Evolutionary conservation across 2,888 invertebrate genomes (phyloP), one percentile per base, ranked within the genome.

Genomic region (Synergus gifuensis): DNA sequence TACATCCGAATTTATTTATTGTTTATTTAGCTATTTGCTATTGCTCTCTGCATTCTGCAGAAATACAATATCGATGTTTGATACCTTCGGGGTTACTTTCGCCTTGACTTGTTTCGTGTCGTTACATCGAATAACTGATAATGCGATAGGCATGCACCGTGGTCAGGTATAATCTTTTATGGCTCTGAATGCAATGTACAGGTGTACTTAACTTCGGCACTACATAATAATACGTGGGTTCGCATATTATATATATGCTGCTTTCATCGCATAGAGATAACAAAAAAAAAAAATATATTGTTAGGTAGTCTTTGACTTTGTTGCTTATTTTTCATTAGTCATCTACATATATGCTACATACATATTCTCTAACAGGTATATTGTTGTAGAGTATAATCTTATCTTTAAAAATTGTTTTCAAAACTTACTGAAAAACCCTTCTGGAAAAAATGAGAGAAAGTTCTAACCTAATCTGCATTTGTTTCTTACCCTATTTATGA

Each of bases 51-150:
- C 3, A 28, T 3, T 28, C 2, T 28, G 2, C 49, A 49, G 49
- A 5, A 16, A 5, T 14, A 49, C 16, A 49, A 16, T 16, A 49
- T 49, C 42, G 66, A 49, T 46, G 16, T 18, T 46, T 16, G 7
- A 49, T 49, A 46, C 69, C 14, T 36, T 28, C 69, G 22, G 28
- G 49, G 69, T 28, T 46, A 69, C 49, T 69, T 49, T 49, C 49
- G 8, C 69, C 49, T 69, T 69, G 69, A 69, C 69, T 69, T 46
- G 49, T 9, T 69, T 49, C 69, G 69, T 69, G 69, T 36, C 49
- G 69, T 49, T 69, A 49, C 69, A 49, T 69, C 49, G 36, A 69
- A 69, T 49, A 69, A 54, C 69, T 69, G 69, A 69, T 69, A 69
- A 69, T 69, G 46, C 14, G 16, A 22, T 49, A 49, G 14, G 49